Base-by-base conservation (phyloP, 2,888 invertebrate species). In the Metopia argyrocephala region DNA sequence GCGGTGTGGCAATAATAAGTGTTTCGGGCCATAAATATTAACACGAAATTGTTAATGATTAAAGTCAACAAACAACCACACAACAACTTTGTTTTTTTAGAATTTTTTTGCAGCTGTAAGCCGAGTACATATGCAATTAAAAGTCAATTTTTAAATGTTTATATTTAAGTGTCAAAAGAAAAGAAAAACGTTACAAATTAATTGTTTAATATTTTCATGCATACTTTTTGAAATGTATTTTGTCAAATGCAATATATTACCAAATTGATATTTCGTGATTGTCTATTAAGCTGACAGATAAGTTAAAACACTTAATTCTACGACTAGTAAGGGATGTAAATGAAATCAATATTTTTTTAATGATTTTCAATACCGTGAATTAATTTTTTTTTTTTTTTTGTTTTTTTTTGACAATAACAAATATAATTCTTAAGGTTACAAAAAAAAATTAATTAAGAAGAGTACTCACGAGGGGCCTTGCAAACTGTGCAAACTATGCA, bases 41-140 rank as follows among this genome's bases (percentile, higher is more conserved):
- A 31, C 6, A 52, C 68, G 9, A 61, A 54, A 59, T 59, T 73
- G 48, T 73, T 71, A 78, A 78, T 57, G 70, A 70, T 66, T 56
- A 52, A 54, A 48, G 46, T 66, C 18, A 56, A 62, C 28, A 66
- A 48, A 48, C 48, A 48, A 48, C n/a, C 48, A 21, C 15, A 69
- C 15, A 56, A 69, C 38, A 76, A 69, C 62, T 69, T 69, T 68
- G 69, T 64, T 62, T 48, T 15, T 31, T 62, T 69, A 38, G 69
- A 76, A 56, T 62, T 46, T 15, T 48, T 62, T 46, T 61, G 5
- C 12, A n/a, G n/a, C n/a, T n/a, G n/a, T n/a, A n/a, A 75, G 45
- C 61, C 28, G 45, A 28, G 27, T 20, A 21, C n/a, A n/a, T n/a
- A 50, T 59, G 2, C 2, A 2, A 27, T 25, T 31, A 6, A 5